These are phyloP conservation scores for Tauraco erythrolophus DNA, from an alignment of 2,113 vertebrate genomes.

Conservation along the genomic window DNA sequence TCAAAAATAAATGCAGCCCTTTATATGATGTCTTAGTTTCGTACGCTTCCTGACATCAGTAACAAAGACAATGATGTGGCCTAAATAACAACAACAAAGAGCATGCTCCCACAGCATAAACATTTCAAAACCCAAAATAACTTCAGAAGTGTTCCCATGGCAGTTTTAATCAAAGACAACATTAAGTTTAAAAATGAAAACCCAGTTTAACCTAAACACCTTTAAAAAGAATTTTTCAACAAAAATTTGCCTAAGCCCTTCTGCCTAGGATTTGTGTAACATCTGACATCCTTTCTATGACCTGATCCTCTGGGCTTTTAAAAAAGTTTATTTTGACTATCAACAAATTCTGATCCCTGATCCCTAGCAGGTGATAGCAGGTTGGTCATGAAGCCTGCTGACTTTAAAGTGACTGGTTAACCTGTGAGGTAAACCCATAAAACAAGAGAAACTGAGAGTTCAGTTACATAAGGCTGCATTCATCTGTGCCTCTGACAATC, in stretches of 20 bases:
- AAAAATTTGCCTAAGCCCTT: background rate
- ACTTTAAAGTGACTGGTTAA: background rate
- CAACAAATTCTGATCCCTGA: background rate
- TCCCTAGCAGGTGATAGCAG: background rate
- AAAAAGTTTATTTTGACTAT: background rate
- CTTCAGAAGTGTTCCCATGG: background rate
- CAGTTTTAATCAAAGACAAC: background rate
- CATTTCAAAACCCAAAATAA: background rate
- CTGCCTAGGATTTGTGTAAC: background rate
- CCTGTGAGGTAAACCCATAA: background rate
- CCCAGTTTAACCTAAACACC: background rate
- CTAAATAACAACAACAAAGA: background rate
- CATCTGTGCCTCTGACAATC: background rate
- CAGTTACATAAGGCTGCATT: background rate
- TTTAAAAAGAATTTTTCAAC: background rate
- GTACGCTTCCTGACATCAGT: background rate
- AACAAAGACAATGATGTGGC: background rate
- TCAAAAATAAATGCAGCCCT: background rate
- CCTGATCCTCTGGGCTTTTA: background rate
- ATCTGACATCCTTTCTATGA: background rate
- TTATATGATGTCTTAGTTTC: background rate
- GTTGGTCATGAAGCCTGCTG: background rate
- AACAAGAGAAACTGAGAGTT: background rate
- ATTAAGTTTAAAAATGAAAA: background rate
- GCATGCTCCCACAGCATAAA: background rate